Evolutionary conservation across 1,140 invertebrate genomes (phyloP).

Genomic region (Portunus trituberculatus): DNA sequence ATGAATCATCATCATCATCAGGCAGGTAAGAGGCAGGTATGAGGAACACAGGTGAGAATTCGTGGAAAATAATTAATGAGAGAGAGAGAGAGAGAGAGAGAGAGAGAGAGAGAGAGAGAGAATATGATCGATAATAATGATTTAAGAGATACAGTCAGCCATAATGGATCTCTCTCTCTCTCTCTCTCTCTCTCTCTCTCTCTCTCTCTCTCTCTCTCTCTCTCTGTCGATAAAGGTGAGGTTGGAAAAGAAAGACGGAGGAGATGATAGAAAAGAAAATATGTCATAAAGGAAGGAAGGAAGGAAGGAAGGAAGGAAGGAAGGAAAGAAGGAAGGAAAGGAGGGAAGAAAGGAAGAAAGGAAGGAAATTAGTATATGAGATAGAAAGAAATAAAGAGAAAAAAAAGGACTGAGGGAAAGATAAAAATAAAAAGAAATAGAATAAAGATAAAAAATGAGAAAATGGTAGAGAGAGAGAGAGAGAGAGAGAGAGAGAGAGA

Average conservation of each 20-base stretch:
- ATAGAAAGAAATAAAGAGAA: not conserved
- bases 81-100: no score
- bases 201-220: not conserved
- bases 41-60: no score
- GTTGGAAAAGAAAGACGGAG: no score
- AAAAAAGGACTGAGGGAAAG: not conserved
- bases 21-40: no score
- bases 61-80: no score
- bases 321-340: slow-evolving; percentile 35
- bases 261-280: no score
- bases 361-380: not conserved
- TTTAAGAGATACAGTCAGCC: no score
- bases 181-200: slow-evolving; percentile 33
- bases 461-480: not conserved
- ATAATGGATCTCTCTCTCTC: not conserved
- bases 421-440: not conserved
- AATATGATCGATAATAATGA: no score
- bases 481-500: not conserved
- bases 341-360: not conserved
- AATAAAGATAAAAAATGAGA: not conserved
- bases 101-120: no score
- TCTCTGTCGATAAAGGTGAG: no score
- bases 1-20: no score
- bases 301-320: not conserved
- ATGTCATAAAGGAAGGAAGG: no score